Evolutionary conservation across 2,113 vertebrate species (phyloP).

Genomic region (Cervus canadensis): DNA sequence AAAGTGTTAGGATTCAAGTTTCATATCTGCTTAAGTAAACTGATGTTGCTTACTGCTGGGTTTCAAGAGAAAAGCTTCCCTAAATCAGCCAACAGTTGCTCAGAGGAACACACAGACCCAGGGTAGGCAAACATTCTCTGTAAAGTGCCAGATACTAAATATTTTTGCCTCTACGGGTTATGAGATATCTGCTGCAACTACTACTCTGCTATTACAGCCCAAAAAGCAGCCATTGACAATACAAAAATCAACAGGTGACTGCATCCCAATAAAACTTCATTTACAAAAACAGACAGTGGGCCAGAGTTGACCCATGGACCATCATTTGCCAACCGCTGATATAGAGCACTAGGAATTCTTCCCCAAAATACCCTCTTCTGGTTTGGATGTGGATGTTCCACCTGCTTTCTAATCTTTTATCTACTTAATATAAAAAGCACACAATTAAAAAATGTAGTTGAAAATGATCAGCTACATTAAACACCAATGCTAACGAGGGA

Average conservation of each 20-base stretch:
- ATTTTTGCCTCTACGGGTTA: background rate
- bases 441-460: background rate
- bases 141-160: constrained; percentile 3
- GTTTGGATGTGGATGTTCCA: background rate
- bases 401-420: background rate
- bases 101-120: background rate
- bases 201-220: background rate
- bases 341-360: background rate
- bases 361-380: background rate
- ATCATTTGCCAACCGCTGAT: background rate
- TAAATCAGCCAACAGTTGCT: constrained; percentile 38
- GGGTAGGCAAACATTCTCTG: background rate
- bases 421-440: background rate
- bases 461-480: constrained; percentile 24
- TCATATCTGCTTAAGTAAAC: constrained; percentile 74
- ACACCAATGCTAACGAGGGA: background rate
- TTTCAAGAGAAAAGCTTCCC: constrained; percentile 68
- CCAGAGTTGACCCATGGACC: background rate
- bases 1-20: constrained; percentile 69
- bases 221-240: background rate
- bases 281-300: background rate
- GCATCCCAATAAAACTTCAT: constrained; percentile 25
- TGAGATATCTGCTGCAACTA: background rate
- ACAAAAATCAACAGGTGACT: background rate
- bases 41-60: constrained; percentile 53